A percentile compares a stretch with the other conserved stretches of the same genome.
phyloP scores from a whole-genome alignment of 1,140 invertebrate species.

The Vanessa tameamea region DNA sequence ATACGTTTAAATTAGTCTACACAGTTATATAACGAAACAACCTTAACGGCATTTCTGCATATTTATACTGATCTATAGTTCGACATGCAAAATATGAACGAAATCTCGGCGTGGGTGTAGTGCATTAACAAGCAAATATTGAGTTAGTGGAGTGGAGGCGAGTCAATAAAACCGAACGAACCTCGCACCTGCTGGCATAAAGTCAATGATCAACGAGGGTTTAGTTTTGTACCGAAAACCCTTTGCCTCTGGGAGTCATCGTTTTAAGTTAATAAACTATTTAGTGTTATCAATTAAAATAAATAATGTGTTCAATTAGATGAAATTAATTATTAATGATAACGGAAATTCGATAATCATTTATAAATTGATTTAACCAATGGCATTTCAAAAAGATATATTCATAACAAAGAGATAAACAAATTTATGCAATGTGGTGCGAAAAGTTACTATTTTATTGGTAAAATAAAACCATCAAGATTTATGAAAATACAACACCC shows the following conservation, averaged over 20 bases:
- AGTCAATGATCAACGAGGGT: not conserved
- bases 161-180: constrained; percentile 58
- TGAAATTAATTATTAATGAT: too few relatives aligned
- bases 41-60: not conserved
- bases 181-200: constrained; percentile 50
- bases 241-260: constrained; percentile 14
- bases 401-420: too few relatives aligned
- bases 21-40: not conserved
- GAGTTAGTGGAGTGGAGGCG: constrained; percentile 47
- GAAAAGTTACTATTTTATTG: too few relatives aligned
- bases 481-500: too few relatives aligned
- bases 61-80: constrained; percentile 2
- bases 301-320: too few relatives aligned
- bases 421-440: too few relatives aligned
- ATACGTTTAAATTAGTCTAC: not conserved
- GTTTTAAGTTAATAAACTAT: not conserved
- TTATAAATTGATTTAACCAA: too few relatives aligned
- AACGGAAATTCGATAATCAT: too few relatives aligned
- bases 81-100: constrained; percentile 27
- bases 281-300: too few relatives aligned
- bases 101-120: constrained; percentile 34
- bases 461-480: too few relatives aligned
- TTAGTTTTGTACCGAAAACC: constrained; percentile 9
- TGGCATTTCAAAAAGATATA: too few relatives aligned
- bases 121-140: constrained; percentile 62